These are phyloP conservation scores for Drosophila yooni DNA, from an alignment of 2,888 invertebrate species.

Conservation along the genomic window DNA sequence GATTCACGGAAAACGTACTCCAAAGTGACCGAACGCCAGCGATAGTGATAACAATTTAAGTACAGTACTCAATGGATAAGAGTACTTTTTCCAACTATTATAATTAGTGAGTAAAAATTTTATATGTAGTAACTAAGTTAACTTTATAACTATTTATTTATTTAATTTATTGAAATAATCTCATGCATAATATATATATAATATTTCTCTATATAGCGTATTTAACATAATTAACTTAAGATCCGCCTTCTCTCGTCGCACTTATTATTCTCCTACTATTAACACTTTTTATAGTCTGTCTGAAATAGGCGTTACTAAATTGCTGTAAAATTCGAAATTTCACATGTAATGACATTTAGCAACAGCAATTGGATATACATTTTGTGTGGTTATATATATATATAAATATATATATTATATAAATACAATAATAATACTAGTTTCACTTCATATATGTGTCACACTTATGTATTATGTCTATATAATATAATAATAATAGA, in stretches of 20 bases:
- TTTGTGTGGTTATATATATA: not conserved
- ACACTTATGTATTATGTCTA: no score
- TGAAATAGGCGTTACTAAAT: not conserved
- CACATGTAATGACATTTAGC: not conserved
- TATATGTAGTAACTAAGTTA: not conserved
- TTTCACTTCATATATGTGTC: not conserved
- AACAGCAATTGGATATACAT: not conserved
- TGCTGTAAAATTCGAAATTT: not conserved
- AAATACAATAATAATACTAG: no score
- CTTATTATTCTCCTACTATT: not conserved
- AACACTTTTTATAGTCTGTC: not conserved
- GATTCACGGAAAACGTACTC: conserved; percentile 34
- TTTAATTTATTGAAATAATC: no score
- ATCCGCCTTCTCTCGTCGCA: not conserved
- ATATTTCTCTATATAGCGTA: not conserved
- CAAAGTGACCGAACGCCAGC: conserved; percentile 13
- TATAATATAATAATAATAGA: not conserved
- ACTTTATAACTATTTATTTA: not conserved
- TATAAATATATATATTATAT: not conserved
- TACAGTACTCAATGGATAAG: not conserved
- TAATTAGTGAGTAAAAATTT: not conserved
- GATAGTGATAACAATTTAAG: conserved; percentile 35
- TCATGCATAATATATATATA: not conserved
- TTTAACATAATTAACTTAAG: not conserved
- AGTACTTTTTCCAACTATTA: not conserved